Conservation (phyloP, 1,140 invertebrate species). For the Charaxes varanes region DNA sequence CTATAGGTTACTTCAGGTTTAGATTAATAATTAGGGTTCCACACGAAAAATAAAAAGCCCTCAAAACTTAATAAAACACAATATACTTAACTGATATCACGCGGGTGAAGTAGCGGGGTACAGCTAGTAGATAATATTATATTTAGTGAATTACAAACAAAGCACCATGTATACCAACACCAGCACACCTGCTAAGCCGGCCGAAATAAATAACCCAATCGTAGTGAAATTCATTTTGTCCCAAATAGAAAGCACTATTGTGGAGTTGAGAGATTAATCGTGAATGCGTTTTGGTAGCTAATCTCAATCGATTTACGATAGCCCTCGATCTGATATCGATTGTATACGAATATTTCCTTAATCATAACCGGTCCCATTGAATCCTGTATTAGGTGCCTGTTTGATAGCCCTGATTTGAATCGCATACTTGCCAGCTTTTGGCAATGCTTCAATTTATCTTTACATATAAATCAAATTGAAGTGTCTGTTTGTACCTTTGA, state of each 20-base stretch:
- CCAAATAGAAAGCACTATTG: constrained; percentile 47
- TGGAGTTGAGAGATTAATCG: constrained; percentile 33
- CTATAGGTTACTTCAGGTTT: too few relatives aligned
- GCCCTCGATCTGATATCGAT: constrained; percentile 33
- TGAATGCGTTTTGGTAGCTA: constrained; percentile 43
- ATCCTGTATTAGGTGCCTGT: constrained; percentile 6
- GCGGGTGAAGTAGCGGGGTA: too few relatives aligned
- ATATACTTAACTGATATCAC: too few relatives aligned
- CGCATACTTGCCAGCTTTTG: background rate
- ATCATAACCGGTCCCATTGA: constrained; percentile 12
- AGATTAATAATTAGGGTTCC: too few relatives aligned
- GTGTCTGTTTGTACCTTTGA: too few relatives aligned
- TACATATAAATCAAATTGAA: too few relatives aligned
- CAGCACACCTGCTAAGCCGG: constrained; percentile 46
- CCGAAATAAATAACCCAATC: constrained; percentile 54
- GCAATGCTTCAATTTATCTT: background rate
- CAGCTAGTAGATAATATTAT: background rate
- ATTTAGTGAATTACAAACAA: background rate
- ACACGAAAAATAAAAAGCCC: too few relatives aligned
- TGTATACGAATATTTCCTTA: constrained; percentile 19
- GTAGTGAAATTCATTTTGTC: constrained; percentile 56
- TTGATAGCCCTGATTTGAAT: constrained; percentile 1
- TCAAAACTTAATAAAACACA: too few relatives aligned
- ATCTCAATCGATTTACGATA: constrained; percentile 50
- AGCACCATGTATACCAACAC: constrained; percentile 33